Evolutionary conservation across 2,888 invertebrate genomes (phyloP), one percentile per base, ranked within the genome.

Genomic region (Nemapogon koenigi): DNA sequence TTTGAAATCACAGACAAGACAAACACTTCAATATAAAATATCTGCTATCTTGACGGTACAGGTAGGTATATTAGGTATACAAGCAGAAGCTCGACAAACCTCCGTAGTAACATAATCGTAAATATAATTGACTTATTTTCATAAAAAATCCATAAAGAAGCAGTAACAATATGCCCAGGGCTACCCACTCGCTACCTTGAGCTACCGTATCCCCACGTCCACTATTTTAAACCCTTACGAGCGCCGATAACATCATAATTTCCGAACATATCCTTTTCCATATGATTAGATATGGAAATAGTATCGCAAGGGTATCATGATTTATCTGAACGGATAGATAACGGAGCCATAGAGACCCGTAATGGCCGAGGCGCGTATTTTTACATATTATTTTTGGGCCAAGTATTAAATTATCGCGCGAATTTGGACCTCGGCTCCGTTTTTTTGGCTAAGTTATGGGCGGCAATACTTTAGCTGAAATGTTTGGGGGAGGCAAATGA

Each of bases 271-370:
- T 37, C 37, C 28, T 17, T 37, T 27, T 28, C 37, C 37, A 28
- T 37, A 27, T 71, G 71, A 73, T 73, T 71, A 72, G 70, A 71
- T 73, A 72, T 62, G 67, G 61, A 61, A 68, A 66, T 66, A 66
- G 69, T 70, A 69, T 67, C 62, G 62, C 53, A 58, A 39, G 51
- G 56, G 58, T 67, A 68, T 59, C 62, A 56, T 67, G 69, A 73
- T 73, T 70, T 71, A 75, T 73, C 61, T 57, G 53, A 51, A 52
- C 53, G 56, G 60, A 55, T 51, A 66, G 73, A 73, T 72, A 72
- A 65, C 63, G 65, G 19, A 17, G 59, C 46, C 49, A 53, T 55
- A 57, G 71, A 69, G 66, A 64, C 57, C 53, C 59, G 51, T 70
- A 68, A 71, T 65, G 63, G 64, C 54, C 51, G 55, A 56, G 56